A percentile compares a stretch with the other conserved stretches of the same genome.
Conservation (phyloP, 2,888 invertebrate species). For the Iphiclides podalirius region DNA sequence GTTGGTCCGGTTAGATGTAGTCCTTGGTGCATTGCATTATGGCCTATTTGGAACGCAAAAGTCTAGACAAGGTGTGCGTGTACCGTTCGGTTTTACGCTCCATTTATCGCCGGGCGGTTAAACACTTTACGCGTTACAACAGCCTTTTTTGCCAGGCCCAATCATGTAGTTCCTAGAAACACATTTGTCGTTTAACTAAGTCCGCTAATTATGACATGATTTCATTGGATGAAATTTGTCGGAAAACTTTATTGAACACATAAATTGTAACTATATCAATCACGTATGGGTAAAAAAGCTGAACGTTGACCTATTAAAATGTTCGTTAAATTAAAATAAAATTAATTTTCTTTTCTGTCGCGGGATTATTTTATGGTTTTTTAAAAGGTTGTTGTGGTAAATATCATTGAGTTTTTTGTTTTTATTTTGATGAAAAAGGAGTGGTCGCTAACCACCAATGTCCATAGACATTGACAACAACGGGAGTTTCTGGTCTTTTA, state of each 20-base stretch:
- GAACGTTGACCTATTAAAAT: background rate
- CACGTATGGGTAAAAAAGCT: background rate
- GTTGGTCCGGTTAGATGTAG: background rate
- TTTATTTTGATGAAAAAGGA: too few relatives aligned
- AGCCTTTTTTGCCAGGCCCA: slow-evolving; percentile 38
- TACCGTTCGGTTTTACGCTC: slow-evolving; percentile 64
- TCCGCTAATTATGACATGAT: slow-evolving; percentile 8
- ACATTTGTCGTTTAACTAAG: background rate
- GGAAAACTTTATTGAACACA: background rate
- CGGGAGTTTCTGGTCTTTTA: too few relatives aligned
- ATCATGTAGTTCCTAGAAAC: slow-evolving; percentile 25
- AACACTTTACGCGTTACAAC: slow-evolving; percentile 53
- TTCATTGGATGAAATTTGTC: slow-evolving; percentile 7
- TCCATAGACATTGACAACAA: too few relatives aligned
- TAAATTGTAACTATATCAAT: background rate
- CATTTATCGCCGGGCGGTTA: slow-evolving; percentile 61
- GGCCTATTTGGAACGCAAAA: background rate
- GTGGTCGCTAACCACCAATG: too few relatives aligned
- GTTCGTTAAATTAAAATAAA: too few relatives aligned
- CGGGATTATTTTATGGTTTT: too few relatives aligned
- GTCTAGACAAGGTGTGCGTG: slow-evolving; percentile 36
- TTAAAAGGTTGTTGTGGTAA: too few relatives aligned
- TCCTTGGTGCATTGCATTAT: background rate
- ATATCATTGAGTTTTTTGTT: too few relatives aligned
- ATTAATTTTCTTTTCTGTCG: too few relatives aligned